phyloP scores from a whole-genome alignment of 2,797 vertebrate genomes.

The Lateolabrax maculatus region DNA sequence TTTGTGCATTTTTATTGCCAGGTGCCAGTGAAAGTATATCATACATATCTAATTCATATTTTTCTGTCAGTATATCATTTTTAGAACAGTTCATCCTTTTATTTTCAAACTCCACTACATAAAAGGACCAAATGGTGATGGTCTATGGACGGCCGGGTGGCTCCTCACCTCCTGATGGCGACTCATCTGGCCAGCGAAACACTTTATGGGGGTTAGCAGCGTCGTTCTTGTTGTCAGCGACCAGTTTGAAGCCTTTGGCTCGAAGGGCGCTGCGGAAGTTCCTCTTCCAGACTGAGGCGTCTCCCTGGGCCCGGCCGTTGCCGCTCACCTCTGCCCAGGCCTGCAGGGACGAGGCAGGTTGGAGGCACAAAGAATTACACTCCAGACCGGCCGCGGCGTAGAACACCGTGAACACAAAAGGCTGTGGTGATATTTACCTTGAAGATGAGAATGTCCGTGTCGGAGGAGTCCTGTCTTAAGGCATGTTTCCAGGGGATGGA shows the following conservation, averaged over 20 bases:
- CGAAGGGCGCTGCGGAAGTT: constrained; percentile 93
- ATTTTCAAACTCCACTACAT: not conserved
- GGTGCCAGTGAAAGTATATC: not conserved
- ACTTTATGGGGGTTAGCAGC: constrained; percentile 89
- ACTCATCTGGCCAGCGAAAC: constrained; percentile 78
- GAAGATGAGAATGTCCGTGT: constrained; percentile 88
- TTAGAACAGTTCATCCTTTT: not conserved
- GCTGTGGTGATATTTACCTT: constrained; percentile 77
- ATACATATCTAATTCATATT: not conserved
- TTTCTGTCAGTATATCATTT: not conserved
- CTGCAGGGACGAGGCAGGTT: constrained; percentile 65
- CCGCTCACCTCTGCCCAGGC: constrained; percentile 91
- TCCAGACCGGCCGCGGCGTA: not conserved
- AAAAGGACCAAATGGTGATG: constrained; percentile 7
- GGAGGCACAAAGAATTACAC: not conserved
- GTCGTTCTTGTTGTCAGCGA: constrained; percentile 86
- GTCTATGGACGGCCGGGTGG: not conserved
- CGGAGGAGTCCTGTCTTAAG: constrained; percentile 87
- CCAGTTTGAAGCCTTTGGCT: constrained; percentile 83
- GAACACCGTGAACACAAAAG: not conserved
- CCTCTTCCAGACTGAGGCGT: constrained; percentile 91
- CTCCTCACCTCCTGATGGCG: constrained; percentile 68
- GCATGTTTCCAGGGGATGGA: constrained; percentile 92
- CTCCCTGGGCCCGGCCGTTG: constrained; percentile 74
- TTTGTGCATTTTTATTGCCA: not conserved